Base-by-base conservation (phyloP, 2,113 vertebrate genomes). In the Ranitomeya imitator region DNA sequence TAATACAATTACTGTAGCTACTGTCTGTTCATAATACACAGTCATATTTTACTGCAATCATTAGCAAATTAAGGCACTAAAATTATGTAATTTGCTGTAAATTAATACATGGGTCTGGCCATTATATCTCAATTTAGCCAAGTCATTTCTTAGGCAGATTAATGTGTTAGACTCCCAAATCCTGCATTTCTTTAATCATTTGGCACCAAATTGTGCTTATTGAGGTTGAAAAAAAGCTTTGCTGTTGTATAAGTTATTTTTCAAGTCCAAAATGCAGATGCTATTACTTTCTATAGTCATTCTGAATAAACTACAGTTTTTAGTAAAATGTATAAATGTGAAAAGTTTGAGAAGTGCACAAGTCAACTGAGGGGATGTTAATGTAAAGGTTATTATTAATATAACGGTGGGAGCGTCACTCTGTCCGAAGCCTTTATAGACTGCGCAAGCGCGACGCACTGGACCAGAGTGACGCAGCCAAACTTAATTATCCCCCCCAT, bases 121-220 rank as follows among this genome's bases (percentile, higher is more conserved):
- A 83, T 83, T 83, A 67, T 65, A 69, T 83, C 81, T 83, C 81
- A 69, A 81, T 81, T 81, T 81, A 81, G 79, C 15, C 14, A 67
- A 54, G n/a, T n/a, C n/a, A n/a, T n/a, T n/a, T n/a, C n/a, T n/a
- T n/a, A n/a, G n/a, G n/a, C n/a, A n/a, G n/a, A n/a, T n/a, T n/a
- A n/a, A n/a, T n/a, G n/a, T n/a, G n/a, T n/a, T n/a, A n/a, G n/a
- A n/a, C n/a, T 83, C 61, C 45, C 81, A 69, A 83, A 67, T 67
- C 19, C 13, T 51, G 63, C 61, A 83, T 83, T 83, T 83, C 61
- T 83, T 83, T 67, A 83, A 83, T 69, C 63, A 69, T 54, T 83
- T 83, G 81, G 81, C 81, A 83, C 63, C 63, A 83, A 67, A 83
- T 83, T 83, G 59, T 26, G 61, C 81, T 83, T 83, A 51, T 83